phyloP scores from a whole-genome alignment of 2,888 invertebrate species.

The Baccha elongata region DNA sequence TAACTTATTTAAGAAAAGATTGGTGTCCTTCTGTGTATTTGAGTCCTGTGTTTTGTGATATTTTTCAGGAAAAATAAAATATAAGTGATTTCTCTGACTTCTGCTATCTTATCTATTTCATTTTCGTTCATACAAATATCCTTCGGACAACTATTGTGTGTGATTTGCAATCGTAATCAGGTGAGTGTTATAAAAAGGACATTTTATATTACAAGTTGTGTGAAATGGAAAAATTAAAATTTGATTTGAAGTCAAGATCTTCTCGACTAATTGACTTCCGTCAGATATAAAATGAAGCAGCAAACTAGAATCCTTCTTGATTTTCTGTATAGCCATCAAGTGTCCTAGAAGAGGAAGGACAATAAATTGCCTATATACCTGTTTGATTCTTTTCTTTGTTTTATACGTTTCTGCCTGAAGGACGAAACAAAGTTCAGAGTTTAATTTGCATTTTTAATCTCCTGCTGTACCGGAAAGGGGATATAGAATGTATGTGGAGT shows the following conservation, averaged over 20 bases:
- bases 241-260: conserved; percentile 43
- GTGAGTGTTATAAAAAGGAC: background rate
- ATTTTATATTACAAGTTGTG: background rate
- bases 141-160: background rate
- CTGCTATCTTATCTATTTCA: background rate
- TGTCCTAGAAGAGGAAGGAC: conserved; percentile 15
- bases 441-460: conserved; percentile 65
- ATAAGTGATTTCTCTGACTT: background rate
- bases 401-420: conserved; percentile 17
- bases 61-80: background rate
- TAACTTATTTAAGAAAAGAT: background rate
- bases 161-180: background rate
- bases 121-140: background rate
- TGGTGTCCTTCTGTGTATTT: too few species aligned
- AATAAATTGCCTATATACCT: conserved; percentile 58
- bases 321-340: conserved; percentile 12
- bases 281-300: conserved; percentile 31
- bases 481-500: conserved; percentile 9
- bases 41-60: conserved; percentile 1
- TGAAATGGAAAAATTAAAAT: too few species aligned
- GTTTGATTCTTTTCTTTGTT: conserved; percentile 36
- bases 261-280: conserved; percentile 57
- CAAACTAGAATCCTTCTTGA: conserved; percentile 30
- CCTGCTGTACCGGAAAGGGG: conserved; percentile 29
- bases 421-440: conserved; percentile 15